Evolutionary conservation across 2,888 invertebrate genomes (phyloP).

Genomic region (Epirrhoe alternata): DNA sequence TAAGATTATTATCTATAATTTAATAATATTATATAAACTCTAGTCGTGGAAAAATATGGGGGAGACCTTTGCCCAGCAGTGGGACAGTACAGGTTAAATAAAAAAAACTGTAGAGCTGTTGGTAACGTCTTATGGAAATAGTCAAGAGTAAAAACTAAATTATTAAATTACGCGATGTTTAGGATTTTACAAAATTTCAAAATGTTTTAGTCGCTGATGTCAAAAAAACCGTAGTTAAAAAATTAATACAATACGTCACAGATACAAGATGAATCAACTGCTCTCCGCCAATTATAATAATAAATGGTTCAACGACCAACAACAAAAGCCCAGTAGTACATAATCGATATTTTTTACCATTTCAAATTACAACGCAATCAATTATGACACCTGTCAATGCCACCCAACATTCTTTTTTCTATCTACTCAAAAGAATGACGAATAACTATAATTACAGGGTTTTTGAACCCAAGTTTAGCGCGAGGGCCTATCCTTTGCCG

Average conservation of each 20-base stretch:
- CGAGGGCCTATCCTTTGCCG: slow-evolving; percentile 6
- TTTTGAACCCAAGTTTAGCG: slow-evolving; percentile 22
- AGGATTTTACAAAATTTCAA: too few species aligned
- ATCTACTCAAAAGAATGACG: slow-evolving; percentile 15
- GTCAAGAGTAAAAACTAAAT: too few species aligned
- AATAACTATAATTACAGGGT: slow-evolving; percentile 16
- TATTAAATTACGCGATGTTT: too few species aligned
- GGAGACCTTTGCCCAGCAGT: too few species aligned
- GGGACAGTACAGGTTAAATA: too few species aligned
- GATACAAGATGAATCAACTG: too few species aligned
- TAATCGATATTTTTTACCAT: slow-evolving; percentile 22
- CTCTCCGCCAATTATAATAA: not conserved
- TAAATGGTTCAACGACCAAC: slow-evolving; percentile 11
- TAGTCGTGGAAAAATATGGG: too few species aligned
- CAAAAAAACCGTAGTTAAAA: not conserved
- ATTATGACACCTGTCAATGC: slow-evolving; percentile 34
- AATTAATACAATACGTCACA: not conserved
- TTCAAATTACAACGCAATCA: slow-evolving; percentile 34
- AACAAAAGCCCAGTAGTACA: slow-evolving; percentile 12
- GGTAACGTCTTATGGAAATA: too few species aligned
- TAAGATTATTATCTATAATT: too few species aligned
- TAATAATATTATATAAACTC: too few species aligned
- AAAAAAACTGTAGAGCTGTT: too few species aligned
- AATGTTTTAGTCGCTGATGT: too few species aligned
- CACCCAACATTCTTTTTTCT: slow-evolving; percentile 26